These are phyloP conservation scores for Itoplectis maculator DNA, from an alignment of 2,888 invertebrate genomes.

Conservation along the genomic window DNA sequence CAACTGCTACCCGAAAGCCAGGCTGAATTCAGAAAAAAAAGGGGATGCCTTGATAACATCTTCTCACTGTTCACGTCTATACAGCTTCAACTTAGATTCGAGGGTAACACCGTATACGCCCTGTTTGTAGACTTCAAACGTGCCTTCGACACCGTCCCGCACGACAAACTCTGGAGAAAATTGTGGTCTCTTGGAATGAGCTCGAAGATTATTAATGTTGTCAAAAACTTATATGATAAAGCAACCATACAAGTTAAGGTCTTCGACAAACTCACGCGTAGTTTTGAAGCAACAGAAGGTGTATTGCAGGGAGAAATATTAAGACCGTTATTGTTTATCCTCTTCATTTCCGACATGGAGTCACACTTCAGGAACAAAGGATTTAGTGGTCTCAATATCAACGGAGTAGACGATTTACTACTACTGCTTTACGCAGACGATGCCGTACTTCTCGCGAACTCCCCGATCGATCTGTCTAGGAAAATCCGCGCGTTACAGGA, in stretches of 20 bases:
- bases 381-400: constrained; percentile 54
- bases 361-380: constrained; percentile 43
- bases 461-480: constrained; percentile 31
- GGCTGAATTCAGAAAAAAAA: constrained; percentile 68
- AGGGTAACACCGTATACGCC: constrained; percentile 54
- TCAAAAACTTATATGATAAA: constrained; percentile 55
- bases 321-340: constrained; percentile 53
- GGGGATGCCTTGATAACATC: constrained; percentile 70
- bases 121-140: constrained; percentile 67
- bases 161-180: too few species aligned
- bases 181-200: too few species aligned
- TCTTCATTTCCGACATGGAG: constrained; percentile 60
- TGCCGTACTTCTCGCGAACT: constrained; percentile 50
- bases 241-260: constrained; percentile 36
- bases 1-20: constrained; percentile 71
- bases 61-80: constrained; percentile 67
- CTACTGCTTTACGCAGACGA: constrained; percentile 62
- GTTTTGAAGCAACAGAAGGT: too few species aligned
- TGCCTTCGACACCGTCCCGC: too few species aligned
- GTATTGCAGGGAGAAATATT: constrained; percentile 60
- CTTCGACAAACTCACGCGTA: not conserved
- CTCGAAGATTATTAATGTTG: constrained; percentile 60
- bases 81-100: constrained; percentile 51
- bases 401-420: constrained; percentile 42
- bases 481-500: constrained; percentile 35